phyloP scores from a whole-genome alignment of 1,140 invertebrate genomes.

The Choristoneura fumiferana region DNA sequence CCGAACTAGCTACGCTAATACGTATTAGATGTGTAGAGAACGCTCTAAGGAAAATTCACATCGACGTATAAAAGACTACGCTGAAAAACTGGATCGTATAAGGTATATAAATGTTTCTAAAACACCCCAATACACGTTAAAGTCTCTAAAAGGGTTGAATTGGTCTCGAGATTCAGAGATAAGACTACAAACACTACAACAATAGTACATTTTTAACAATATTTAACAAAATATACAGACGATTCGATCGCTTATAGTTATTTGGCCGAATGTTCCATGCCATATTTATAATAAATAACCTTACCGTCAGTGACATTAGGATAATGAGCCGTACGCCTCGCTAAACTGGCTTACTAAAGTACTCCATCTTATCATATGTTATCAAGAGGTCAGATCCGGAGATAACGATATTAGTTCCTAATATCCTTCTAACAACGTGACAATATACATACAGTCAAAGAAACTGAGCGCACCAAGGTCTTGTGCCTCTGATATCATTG shows the following conservation, averaged over 20 bases:
- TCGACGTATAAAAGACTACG: slow-evolving; percentile 66
- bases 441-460: too few relatives aligned
- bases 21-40: slow-evolving; percentile 41
- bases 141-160: slow-evolving; percentile 69
- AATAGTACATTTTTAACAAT: slow-evolving; percentile 64
- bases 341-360: too few relatives aligned
- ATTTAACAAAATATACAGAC: slow-evolving; percentile 71
- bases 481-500: too few relatives aligned
- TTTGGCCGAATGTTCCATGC: slow-evolving; percentile 37
- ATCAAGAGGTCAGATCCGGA: too few relatives aligned
- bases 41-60: slow-evolving; percentile 66
- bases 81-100: slow-evolving; percentile 68
- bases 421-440: too few relatives aligned
- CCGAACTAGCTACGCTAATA: slow-evolving; percentile 46
- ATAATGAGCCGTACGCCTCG: too few relatives aligned
- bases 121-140: slow-evolving; percentile 64
- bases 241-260: slow-evolving; percentile 36
- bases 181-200: slow-evolving; percentile 61
- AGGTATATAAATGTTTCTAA: slow-evolving; percentile 67
- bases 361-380: too few relatives aligned
- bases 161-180: slow-evolving; percentile 73
- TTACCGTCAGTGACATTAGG: too few relatives aligned
- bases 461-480: too few relatives aligned
- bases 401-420: too few relatives aligned
- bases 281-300: too few relatives aligned